Evolutionary conservation across 2,113 vertebrate genomes (phyloP).

Genomic region (Girardinichthys multiradiatus): DNA sequence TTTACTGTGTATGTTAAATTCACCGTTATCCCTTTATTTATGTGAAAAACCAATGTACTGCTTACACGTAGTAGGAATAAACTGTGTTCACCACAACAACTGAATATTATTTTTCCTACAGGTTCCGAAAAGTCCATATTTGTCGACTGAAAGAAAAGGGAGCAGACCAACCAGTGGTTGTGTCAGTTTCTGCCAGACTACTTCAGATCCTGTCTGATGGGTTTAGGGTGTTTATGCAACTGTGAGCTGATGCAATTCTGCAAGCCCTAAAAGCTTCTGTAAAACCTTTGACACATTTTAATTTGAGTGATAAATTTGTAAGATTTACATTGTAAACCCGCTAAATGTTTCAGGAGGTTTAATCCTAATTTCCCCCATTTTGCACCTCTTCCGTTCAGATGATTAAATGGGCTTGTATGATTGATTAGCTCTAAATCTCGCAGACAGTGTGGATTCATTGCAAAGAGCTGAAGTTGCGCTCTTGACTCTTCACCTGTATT

Average conservation of each 20-base stretch:
- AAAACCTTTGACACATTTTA: not conserved
- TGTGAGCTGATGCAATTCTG: not conserved
- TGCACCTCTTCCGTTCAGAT: not conserved
- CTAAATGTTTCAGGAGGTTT: not conserved
- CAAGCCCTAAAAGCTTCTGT: not conserved
- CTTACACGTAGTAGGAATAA: not conserved
- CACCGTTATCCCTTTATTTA: too few relatives aligned
- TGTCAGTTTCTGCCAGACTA: constrained; percentile 49
- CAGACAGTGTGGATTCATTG: not conserved
- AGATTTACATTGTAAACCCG: not conserved
- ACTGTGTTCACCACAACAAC: not conserved
- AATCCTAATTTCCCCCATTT: not conserved
- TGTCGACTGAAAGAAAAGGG: constrained; percentile 12
- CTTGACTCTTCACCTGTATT: constrained; percentile 57
- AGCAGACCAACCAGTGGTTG: constrained; percentile 33
- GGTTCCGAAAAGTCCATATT: constrained; percentile 14
- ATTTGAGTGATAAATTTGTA: not conserved
- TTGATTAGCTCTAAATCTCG: not conserved
- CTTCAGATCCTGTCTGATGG: constrained; percentile 66
- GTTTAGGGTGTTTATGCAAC: constrained; percentile 42
- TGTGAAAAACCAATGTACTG: not conserved
- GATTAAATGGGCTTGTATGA: not conserved
- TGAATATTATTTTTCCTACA: not conserved
- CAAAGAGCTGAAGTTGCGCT: not conserved
- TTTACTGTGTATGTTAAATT: not conserved